These are phyloP conservation scores for Montipora capitata DNA, from an alignment of 92 coral and sea anemone species.

Conservation along the genomic window DNA sequence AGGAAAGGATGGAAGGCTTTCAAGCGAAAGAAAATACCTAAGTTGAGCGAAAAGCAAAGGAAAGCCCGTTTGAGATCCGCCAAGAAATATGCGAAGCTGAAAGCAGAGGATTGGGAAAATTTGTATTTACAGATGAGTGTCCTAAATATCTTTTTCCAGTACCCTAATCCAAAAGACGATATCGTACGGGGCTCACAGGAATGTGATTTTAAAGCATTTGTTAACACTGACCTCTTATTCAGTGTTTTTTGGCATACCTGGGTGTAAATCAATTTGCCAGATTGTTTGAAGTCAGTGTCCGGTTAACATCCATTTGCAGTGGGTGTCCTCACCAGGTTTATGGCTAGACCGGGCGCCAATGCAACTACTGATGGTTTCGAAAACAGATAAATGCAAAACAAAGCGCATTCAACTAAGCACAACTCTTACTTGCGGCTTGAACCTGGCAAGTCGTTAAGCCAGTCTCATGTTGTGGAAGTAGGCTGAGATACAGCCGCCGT, in stretches of 20 bases:
- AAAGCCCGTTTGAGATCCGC: slow-evolving; percentile 15
- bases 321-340: too few species aligned
- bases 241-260: too few species aligned
- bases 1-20: slow-evolving; percentile 16
- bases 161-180: slow-evolving; percentile 17
- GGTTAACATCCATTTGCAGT: too few species aligned
- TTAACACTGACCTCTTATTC: neutral
- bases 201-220: neutral
- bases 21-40: slow-evolving; percentile 12
- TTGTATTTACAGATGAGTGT: slow-evolving; percentile 16
- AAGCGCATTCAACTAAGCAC: too few species aligned
- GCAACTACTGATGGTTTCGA: too few species aligned
- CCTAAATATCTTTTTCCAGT: slow-evolving; percentile 16
- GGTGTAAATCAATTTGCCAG: neutral
- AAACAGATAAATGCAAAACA: too few species aligned
- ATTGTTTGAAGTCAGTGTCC: too few species aligned
- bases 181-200: slow-evolving; percentile 26
- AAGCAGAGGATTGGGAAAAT: slow-evolving; percentile 11
- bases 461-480: too few species aligned
- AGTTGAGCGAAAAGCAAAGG: slow-evolving; percentile 12
- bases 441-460: too few species aligned
- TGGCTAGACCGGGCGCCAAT: too few species aligned
- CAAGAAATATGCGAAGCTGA: slow-evolving; percentile 6
- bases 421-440: too few species aligned
- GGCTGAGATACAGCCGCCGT: too few species aligned